Conservation (phyloP, 2,113 vertebrate genomes). For the Callocephalon fimbriatum region DNA sequence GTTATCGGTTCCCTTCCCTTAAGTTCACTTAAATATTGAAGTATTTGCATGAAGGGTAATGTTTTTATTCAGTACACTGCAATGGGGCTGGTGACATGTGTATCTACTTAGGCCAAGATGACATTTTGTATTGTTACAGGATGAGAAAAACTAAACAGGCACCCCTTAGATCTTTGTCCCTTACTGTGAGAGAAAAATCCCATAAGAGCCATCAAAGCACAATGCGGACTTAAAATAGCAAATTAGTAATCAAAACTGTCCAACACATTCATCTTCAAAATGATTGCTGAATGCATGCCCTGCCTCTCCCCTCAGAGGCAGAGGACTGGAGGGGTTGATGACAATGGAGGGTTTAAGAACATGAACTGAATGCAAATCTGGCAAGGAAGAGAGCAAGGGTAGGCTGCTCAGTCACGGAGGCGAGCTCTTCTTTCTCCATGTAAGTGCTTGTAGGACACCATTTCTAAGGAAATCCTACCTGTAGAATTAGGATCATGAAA, state of each 20-base stretch:
- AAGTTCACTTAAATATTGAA: constrained; percentile 37
- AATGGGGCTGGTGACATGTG: constrained; percentile 70
- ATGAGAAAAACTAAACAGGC: constrained; percentile 75
- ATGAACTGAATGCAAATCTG: constrained; percentile 17
- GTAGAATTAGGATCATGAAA: background rate
- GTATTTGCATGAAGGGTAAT: constrained; percentile 45
- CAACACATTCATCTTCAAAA: constrained; percentile 66
- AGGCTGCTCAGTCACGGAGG: background rate
- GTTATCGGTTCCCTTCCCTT: constrained; percentile 38
- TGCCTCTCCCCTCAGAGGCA: background rate
- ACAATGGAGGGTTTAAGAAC: background rate
- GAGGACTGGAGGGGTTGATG: background rate
- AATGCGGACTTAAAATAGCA: constrained; percentile 75
- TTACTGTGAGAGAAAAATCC: constrained; percentile 64
- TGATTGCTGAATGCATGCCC: background rate
- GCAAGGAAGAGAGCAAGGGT: background rate
- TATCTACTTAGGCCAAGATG: constrained; percentile 76
- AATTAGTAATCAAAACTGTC: constrained; percentile 72
- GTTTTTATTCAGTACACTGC: constrained; percentile 41
- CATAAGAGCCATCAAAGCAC: constrained; percentile 72
- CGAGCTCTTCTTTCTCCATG: background rate
- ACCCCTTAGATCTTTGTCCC: constrained; percentile 57
- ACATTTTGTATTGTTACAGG: constrained; percentile 71
- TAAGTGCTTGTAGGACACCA: background rate
- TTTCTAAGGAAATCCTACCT: background rate